Evolutionary conservation across 2,113 vertebrate genomes (phyloP).

Genomic region (Saguinus midas): DNA sequence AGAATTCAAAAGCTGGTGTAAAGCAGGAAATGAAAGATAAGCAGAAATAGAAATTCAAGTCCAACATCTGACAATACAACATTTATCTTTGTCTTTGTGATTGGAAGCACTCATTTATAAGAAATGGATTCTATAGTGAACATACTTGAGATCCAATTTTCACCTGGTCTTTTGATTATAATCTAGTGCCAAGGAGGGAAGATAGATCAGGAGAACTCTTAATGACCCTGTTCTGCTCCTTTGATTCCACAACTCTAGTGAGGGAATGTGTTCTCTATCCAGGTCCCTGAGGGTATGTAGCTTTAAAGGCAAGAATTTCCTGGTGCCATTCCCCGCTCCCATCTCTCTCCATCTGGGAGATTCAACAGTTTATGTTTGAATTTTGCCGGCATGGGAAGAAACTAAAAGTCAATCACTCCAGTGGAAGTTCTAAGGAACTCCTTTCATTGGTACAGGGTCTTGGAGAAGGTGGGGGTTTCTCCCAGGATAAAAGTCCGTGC

Average conservation of each 20-base stretch:
- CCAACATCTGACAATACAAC: background rate
- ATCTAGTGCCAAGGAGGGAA: background rate
- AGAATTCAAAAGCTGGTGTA: too few species aligned
- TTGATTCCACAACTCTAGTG: background rate
- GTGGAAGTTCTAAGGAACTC: too few species aligned
- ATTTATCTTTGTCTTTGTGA: slow-evolving; percentile 22
- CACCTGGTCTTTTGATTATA: background rate
- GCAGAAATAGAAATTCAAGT: slow-evolving; percentile 4
- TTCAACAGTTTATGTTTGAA: too few species aligned
- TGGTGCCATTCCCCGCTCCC: too few species aligned
- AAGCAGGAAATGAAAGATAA: background rate
- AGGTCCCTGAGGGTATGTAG: too few species aligned
- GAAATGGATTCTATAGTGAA: background rate
- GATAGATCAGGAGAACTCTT: background rate
- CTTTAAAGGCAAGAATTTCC: too few species aligned
- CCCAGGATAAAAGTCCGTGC: too few species aligned
- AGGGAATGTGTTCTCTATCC: too few species aligned
- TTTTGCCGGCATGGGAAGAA: fast-evolving
- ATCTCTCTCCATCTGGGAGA: too few species aligned
- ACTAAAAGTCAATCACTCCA: too few species aligned
- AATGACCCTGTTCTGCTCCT: background rate
- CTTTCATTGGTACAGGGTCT: too few species aligned
- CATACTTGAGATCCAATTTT: background rate
- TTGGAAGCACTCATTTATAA: background rate
- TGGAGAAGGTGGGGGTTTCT: too few species aligned